Percentiles rank a stretch among this genome's conserved stretches.
Conservation (phyloP, 2,888 invertebrate species). For the Heliconius charithonia region DNA sequence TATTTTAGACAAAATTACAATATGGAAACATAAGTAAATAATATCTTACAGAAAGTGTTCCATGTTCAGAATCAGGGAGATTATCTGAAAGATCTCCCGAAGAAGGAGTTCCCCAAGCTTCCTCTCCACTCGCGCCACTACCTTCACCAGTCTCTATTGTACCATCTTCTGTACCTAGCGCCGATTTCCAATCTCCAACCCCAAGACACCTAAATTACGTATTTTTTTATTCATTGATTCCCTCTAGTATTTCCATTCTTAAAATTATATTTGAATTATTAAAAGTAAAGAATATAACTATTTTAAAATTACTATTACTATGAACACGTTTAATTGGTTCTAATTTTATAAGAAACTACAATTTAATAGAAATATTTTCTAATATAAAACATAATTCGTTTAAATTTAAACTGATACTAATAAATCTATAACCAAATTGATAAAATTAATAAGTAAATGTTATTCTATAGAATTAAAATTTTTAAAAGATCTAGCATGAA, state of each 20-base stretch:
- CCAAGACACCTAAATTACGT: constrained; percentile 68
- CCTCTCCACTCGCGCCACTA: constrained; percentile 93
- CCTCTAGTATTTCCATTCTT: neutral
- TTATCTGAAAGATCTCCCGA: constrained; percentile 93
- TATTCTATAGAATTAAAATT: constrained; percentile 13
- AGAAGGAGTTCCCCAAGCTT: constrained; percentile 95
- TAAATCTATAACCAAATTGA: constrained; percentile 21
- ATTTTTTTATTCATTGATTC: neutral
- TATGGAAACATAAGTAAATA: neutral
- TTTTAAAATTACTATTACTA: constrained; percentile 19
- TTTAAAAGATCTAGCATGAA: constrained; percentile 34
- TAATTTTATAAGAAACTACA: constrained; percentile 19
- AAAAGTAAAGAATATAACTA: constrained; percentile 16
- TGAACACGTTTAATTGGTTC: constrained; percentile 15
- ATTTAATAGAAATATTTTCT: constrained; percentile 2
- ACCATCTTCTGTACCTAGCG: constrained; percentile 85
- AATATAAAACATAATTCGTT: constrained; percentile 8
- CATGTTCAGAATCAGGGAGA: constrained; percentile 87
- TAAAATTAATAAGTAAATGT: constrained; percentile 14
- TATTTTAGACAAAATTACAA: neutral
- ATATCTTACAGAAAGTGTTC: constrained; percentile 85
- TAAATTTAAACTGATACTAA: constrained; percentile 18
- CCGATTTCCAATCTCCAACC: constrained; percentile 84
- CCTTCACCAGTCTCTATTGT: constrained; percentile 87
- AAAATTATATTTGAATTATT: neutral